These are phyloP conservation scores for Hyperopisus bebe DNA, from an alignment of 2,113 vertebrate genomes.

Conservation along the genomic window DNA sequence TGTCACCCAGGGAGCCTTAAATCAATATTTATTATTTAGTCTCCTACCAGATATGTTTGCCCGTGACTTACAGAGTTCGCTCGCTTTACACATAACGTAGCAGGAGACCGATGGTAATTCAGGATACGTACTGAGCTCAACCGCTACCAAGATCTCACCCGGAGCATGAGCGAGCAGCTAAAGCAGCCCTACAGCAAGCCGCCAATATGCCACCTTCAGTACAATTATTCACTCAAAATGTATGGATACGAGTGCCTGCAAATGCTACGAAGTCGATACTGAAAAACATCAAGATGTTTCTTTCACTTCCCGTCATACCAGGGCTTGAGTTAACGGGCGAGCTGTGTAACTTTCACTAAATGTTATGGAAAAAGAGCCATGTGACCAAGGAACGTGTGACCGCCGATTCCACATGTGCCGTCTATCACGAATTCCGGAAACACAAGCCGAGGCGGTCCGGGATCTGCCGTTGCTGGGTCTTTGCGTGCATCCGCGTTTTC, in stretches of 20 bases:
- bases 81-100: neutral
- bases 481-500: neutral
- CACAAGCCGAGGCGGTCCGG: neutral
- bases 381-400: neutral
- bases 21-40: slow-evolving; percentile 17
- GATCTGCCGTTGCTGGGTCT: neutral
- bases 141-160: neutral
- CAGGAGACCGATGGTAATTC: neutral
- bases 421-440: neutral
- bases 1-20: neutral
- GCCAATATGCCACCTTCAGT: neutral
- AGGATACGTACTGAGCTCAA: neutral
- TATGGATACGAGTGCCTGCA: neutral
- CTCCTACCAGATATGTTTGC: neutral
- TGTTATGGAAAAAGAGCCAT: neutral
- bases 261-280: neutral
- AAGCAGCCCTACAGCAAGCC: neutral
- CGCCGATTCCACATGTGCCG: neutral
- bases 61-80: neutral
- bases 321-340: neutral
- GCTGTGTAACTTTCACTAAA: neutral
- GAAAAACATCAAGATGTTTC: neutral
- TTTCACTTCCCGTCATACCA: neutral
- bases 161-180: neutral
- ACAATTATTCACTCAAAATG: neutral